phyloP scores from a whole-genome alignment of 1,140 invertebrate species.

The Sitobion miscanthi region DNA sequence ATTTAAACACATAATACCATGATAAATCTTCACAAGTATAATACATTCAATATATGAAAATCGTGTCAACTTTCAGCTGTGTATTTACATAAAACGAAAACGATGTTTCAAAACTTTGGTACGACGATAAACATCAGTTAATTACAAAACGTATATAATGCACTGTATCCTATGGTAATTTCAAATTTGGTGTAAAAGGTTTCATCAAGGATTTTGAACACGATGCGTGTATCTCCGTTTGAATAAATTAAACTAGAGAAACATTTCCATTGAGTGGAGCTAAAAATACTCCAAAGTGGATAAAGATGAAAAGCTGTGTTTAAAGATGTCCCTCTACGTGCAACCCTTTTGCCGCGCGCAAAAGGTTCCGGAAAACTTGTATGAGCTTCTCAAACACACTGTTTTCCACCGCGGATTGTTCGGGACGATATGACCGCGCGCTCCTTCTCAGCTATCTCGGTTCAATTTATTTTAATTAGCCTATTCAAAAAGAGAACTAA shows the following conservation, averaged over 20 bases:
- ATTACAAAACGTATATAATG: not conserved
- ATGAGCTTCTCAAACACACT: not conserved
- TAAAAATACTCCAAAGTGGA: constrained; percentile 34
- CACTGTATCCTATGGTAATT: not conserved
- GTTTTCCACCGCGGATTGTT: constrained; percentile 36
- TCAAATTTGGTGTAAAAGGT: constrained; percentile 12
- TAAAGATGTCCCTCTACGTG: not conserved
- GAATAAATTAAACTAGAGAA: constrained; percentile 29
- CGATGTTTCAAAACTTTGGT: constrained; percentile 28
- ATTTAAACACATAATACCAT: not conserved
- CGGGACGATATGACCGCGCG: constrained; percentile 14
- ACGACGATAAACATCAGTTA: constrained; percentile 40
- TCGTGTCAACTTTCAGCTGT: not conserved
- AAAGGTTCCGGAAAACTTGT: constrained; percentile 42
- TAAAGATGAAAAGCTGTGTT: constrained; percentile 37
- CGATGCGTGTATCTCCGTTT: constrained; percentile 19
- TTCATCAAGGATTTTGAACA: not conserved
- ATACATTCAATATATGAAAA: not conserved
- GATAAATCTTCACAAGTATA: not conserved
- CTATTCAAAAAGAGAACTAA: constrained; percentile 30
- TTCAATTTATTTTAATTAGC: constrained; percentile 56
- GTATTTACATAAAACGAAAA: constrained; percentile 6
- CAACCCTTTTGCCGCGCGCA: not conserved
- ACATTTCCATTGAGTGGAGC: constrained; percentile 19
- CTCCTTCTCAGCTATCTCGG: not conserved